Percentiles rank a stretch among this genome's conserved stretches.
Evolutionary conservation across 2,113 vertebrate genomes (phyloP).

Genomic region (Sphyrna mokarran): DNA sequence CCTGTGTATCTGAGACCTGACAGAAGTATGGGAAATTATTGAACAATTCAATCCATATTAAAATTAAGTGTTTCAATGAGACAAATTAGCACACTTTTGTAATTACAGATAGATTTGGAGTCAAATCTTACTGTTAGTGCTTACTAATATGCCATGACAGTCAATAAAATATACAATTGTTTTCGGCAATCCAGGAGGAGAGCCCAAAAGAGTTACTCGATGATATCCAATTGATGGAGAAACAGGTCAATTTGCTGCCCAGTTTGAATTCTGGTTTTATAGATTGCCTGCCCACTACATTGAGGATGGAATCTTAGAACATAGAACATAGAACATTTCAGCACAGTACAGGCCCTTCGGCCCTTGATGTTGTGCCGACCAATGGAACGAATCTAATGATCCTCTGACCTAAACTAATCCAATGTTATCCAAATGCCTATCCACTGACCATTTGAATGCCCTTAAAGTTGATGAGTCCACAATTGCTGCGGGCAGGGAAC

Average conservation of each 20-base stretch:
- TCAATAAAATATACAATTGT: neutral
- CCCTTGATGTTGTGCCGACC: too few relatives aligned
- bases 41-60: slow-evolving; percentile 17
- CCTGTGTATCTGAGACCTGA: neutral
- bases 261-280: neutral
- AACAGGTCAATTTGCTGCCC: neutral
- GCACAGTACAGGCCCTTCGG: too few relatives aligned
- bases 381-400: too few relatives aligned
- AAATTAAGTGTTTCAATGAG: neutral
- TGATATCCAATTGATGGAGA: neutral
- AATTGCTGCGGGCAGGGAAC: too few relatives aligned
- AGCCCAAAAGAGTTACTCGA: neutral
- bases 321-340: too few relatives aligned
- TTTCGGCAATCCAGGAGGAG: neutral
- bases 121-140: neutral
- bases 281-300: neutral
- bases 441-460: too few relatives aligned
- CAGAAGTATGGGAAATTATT: neutral
- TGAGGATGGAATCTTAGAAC: neutral
- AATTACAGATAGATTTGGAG: neutral
- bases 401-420: too few relatives aligned
- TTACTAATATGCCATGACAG: neutral
- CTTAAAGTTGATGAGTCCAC: too few relatives aligned
- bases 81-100: neutral
- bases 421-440: too few relatives aligned